A percentile compares a stretch with the other conserved stretches of the same genome.
These are phyloP conservation scores for Riparia riparia DNA, from an alignment of 2,113 vertebrate genomes.

Conservation along the genomic window DNA sequence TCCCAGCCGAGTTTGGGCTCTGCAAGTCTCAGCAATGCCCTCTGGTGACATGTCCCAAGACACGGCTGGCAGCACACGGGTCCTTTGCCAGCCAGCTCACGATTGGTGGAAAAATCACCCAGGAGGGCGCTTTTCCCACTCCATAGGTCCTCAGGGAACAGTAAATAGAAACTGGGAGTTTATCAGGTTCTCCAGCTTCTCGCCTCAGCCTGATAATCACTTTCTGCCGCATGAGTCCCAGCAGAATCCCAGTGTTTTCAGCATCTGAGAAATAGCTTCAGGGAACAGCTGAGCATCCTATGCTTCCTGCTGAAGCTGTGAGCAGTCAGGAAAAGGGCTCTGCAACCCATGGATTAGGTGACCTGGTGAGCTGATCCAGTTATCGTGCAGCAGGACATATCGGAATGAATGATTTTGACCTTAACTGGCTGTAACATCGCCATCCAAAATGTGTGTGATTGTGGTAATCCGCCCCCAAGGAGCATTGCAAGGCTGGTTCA, in stretches of 20 bases:
- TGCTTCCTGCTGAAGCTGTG: not conserved
- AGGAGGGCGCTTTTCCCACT: not conserved
- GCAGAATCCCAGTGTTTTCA: not conserved
- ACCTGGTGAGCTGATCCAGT: not conserved
- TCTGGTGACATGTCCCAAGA: not conserved
- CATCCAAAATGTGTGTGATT: not conserved
- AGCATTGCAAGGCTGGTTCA: accelerated
- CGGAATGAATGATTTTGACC: not conserved
- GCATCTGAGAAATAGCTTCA: not conserved
- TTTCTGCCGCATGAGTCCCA: not conserved
- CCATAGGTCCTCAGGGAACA: not conserved
- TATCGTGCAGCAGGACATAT: not conserved
- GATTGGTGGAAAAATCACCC: not conserved
- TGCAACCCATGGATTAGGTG: not conserved
- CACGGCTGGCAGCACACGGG: not conserved
- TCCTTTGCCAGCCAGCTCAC: not conserved
- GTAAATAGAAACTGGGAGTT: not conserved
- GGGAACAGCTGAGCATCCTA: not conserved
- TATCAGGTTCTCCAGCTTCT: not conserved
- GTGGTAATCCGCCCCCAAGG: not conserved
- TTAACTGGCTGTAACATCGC: not conserved
- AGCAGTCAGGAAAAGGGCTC: not conserved
- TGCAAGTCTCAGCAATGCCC: not conserved
- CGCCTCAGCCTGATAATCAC: not conserved
- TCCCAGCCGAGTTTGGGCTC: not conserved